Conservation (phyloP, 2,888 invertebrate genomes). For the Andrena minutula region DNA sequence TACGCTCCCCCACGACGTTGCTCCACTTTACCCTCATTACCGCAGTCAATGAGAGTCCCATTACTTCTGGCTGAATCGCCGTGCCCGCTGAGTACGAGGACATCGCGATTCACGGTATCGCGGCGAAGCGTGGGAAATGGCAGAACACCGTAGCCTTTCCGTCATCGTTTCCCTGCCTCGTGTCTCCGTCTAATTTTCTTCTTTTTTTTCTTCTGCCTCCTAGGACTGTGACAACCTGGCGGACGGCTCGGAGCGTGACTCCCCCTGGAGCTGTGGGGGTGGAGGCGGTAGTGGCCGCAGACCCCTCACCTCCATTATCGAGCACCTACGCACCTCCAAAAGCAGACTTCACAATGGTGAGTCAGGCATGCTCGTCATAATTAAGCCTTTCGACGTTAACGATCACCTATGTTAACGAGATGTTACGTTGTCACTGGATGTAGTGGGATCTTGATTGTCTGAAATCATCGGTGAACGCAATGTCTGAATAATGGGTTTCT, state of each 20-base stretch:
- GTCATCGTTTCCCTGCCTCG: constrained; percentile 25
- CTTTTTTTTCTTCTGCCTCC: constrained; percentile 36
- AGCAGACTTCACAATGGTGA: constrained; percentile 81
- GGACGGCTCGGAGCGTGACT: constrained; percentile 81
- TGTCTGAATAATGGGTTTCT: background rate
- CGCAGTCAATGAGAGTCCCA: constrained; percentile 32
- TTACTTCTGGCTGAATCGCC: constrained; percentile 39
- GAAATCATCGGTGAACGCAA: background rate
- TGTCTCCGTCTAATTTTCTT: constrained; percentile 29
- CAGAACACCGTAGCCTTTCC: constrained; percentile 22
- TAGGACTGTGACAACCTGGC: constrained; percentile 83
- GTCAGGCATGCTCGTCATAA: constrained; percentile 55
- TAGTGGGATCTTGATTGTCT: background rate
- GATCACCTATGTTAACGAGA: background rate
- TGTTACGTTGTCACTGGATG: background rate
- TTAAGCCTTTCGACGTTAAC: background rate
- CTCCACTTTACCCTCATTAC: constrained; percentile 42
- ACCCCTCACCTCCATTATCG: constrained; percentile 83
- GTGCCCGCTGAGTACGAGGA: constrained; percentile 27
- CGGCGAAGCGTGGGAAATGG: constrained; percentile 57
- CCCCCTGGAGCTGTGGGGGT: constrained; percentile 81
- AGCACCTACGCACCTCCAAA: constrained; percentile 81
- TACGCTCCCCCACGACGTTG: background rate
- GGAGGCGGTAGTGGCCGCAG: constrained; percentile 80
- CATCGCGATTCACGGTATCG: constrained; percentile 41